Conservation (phyloP, 2,888 invertebrate species). For the Mesorhabditis belari region DNA sequence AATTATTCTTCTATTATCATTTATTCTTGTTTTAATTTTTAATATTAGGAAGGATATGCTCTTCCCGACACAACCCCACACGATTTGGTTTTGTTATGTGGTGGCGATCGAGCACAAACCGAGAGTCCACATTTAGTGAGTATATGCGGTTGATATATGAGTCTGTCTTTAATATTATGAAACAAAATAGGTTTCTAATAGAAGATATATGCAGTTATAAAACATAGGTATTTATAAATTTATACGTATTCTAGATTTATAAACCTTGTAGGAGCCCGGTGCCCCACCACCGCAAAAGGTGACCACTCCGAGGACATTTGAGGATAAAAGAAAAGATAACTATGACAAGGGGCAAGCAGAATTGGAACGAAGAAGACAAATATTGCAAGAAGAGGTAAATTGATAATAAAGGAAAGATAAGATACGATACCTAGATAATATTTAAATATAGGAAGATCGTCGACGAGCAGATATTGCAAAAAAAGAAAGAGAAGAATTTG, state of each 20-base stretch:
- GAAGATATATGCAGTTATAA: no score
- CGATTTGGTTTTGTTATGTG: slow-evolving; percentile 53
- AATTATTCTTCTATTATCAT: background rate
- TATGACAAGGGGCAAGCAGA: slow-evolving; percentile 96
- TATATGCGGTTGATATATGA: no score
- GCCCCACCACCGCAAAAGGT: slow-evolving; percentile 45
- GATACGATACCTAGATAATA: slow-evolving; percentile 66
- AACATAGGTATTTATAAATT: no score
- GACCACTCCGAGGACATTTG: slow-evolving; percentile 60
- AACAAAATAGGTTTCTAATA: no score
- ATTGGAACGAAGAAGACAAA: slow-evolving; percentile 78
- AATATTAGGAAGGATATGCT: slow-evolving; percentile 78
- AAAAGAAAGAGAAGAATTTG: slow-evolving; percentile 74
- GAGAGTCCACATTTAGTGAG: background rate
- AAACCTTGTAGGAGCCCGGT: slow-evolving; percentile 7
- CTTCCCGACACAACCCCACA: slow-evolving; percentile 80
- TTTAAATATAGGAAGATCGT: slow-evolving; percentile 45
- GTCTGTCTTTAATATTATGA: no score
- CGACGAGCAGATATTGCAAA: slow-evolving; percentile 60
- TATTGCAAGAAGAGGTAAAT: slow-evolving; percentile 85
- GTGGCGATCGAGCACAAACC: slow-evolving; percentile 3
- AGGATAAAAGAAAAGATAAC: slow-evolving; percentile 92
- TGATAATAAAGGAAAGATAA: slow-evolving; percentile 71
- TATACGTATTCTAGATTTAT: background rate
- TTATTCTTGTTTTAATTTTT: background rate